phyloP scores from a whole-genome alignment of 2,113 vertebrate genomes.

The Tyrannus savana region DNA sequence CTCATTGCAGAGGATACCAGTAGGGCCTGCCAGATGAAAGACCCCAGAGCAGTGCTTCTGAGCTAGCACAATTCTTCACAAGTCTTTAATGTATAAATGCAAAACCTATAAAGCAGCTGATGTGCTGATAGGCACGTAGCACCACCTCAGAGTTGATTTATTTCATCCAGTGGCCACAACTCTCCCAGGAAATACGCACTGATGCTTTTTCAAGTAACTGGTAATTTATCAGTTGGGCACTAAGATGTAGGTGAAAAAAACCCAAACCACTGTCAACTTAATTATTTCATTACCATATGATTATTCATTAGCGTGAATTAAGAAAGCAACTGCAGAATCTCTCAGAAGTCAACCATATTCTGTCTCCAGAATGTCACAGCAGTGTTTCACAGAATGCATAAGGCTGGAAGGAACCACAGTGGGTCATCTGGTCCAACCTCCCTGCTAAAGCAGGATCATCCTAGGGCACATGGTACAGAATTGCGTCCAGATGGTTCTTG shows the following conservation, averaged over 20 bases:
- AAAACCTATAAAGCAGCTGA: not conserved
- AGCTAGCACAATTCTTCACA: not conserved
- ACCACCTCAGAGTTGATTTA: not conserved
- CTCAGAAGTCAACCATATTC: not conserved
- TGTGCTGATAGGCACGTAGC: fast-evolving
- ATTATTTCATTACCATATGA: not conserved
- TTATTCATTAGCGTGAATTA: not conserved
- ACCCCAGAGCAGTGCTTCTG: fast-evolving
- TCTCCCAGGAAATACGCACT: not conserved
- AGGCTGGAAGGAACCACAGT: not conserved
- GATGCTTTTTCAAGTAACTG: not conserved
- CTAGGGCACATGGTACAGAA: not conserved
- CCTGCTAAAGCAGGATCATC: not conserved
- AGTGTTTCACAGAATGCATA: not conserved
- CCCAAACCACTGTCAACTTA: not conserved
- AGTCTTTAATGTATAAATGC: not conserved
- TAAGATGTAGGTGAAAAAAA: fast-evolving
- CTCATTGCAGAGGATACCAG: not conserved
- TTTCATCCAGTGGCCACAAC: not conserved
- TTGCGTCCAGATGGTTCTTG: not conserved
- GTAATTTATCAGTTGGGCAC: not conserved
- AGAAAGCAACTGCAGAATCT: not conserved
- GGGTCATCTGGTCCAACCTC: not conserved
- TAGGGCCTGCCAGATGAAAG: not conserved
- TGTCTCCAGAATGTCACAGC: not conserved